Percentiles rank a stretch among this genome's conserved stretches.
Evolutionary conservation across 2,113 vertebrate genomes (phyloP).

Genomic region (Oxyruncus cristatus): DNA sequence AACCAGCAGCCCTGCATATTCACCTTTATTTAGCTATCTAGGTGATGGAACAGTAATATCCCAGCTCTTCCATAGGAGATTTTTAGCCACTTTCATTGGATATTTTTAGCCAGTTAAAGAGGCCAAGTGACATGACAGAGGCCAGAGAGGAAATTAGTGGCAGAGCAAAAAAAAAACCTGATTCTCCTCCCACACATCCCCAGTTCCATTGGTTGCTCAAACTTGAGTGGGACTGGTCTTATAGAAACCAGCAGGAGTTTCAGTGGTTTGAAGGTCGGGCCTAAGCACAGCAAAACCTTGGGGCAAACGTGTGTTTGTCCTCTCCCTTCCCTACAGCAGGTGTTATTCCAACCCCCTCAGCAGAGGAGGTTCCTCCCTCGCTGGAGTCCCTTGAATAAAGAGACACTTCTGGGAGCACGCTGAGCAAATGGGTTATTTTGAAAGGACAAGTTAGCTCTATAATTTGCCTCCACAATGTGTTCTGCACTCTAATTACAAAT

Average conservation of each 20-base stretch:
- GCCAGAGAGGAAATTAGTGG: neutral
- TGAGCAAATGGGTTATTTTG: slow-evolving; percentile 53
- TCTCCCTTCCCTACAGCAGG: slow-evolving; percentile 12
- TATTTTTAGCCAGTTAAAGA: neutral
- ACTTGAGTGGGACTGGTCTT: neutral
- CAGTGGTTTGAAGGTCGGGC: slow-evolving; percentile 28
- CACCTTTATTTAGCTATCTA: neutral
- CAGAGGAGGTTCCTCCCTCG: neutral
- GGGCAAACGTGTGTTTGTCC: neutral
- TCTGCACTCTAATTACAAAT: slow-evolving; percentile 62
- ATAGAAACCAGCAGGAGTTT: slow-evolving; percentile 1
- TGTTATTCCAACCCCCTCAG: neutral
- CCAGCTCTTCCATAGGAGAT: neutral
- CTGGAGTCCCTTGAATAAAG: slow-evolving; percentile 23
- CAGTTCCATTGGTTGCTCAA: neutral
- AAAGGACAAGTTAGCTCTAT: slow-evolving; percentile 60
- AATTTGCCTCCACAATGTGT: slow-evolving; percentile 34
- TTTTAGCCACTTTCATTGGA: neutral
- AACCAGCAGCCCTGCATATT: neutral
- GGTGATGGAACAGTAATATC: neutral
- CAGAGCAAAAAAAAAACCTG: neutral
- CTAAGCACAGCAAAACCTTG: neutral
- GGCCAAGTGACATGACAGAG: neutral
- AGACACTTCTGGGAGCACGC: slow-evolving; percentile 31
- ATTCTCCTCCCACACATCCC: neutral